These are phyloP conservation scores for Scaptomyza parva DNA, from an alignment of 2,888 invertebrate genomes.

Conservation along the genomic window DNA sequence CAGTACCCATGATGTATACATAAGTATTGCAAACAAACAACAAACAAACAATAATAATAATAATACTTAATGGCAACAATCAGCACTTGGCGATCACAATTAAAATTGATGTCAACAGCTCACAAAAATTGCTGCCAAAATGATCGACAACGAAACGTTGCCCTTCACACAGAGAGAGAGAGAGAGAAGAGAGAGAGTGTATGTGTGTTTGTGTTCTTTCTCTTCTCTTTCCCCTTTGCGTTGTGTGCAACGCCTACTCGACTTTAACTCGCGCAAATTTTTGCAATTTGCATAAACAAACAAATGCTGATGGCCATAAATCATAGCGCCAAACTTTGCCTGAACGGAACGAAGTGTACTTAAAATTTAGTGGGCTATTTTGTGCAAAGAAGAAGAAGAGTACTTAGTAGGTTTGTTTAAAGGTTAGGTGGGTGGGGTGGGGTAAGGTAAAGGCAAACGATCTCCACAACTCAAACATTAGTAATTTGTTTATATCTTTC, in stretches of 20 bases:
- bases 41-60: slow-evolving; percentile 33
- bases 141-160: slow-evolving; percentile 43
- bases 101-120: slow-evolving; percentile 77
- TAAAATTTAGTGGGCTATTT: slow-evolving; percentile 45
- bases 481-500: no score
- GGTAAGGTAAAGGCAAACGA: slow-evolving; percentile 20
- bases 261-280: slow-evolving; percentile 19
- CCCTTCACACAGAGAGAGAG: slow-evolving; percentile 23
- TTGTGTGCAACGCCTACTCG: neutral
- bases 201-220: slow-evolving; percentile 5
- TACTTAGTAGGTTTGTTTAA: slow-evolving; percentile 26
- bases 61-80: slow-evolving; percentile 34
- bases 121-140: slow-evolving; percentile 55
- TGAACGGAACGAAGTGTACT: slow-evolving; percentile 41
- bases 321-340: slow-evolving; percentile 60
- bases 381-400: slow-evolving; percentile 25
- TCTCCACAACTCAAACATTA: no score
- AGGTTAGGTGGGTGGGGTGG: slow-evolving; percentile 28
- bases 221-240: neutral
- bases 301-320: slow-evolving; percentile 67
- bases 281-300: slow-evolving; percentile 73
- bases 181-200: neutral
- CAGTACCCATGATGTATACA: slow-evolving; percentile 1
- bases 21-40: slow-evolving; percentile 4
- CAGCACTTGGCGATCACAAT: slow-evolving; percentile 69